Conservation (phyloP, 2,888 invertebrate species). For the Noctua comes region DNA sequence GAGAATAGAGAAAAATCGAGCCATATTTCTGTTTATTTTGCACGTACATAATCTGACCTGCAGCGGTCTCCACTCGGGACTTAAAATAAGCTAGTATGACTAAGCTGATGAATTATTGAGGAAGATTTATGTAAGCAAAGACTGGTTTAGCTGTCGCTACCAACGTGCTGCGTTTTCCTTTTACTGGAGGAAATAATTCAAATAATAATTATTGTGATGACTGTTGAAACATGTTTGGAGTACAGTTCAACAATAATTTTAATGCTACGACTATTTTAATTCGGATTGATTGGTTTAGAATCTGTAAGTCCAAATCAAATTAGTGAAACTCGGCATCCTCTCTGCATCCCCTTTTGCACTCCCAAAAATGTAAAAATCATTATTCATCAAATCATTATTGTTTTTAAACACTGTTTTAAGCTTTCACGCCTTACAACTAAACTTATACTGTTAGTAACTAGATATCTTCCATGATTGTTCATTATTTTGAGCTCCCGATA, state of each 20-base stretch:
- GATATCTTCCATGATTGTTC: too few species aligned
- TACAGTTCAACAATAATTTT: constrained; percentile 3
- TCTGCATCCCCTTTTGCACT: neutral
- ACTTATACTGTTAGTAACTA: too few species aligned
- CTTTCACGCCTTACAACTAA: too few species aligned
- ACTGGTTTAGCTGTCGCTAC: constrained; percentile 23
- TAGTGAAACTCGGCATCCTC: neutral
- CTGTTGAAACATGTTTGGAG: constrained; percentile 14
- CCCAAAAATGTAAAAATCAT: too few species aligned
- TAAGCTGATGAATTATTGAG: constrained; percentile 49
- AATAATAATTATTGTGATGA: constrained; percentile 25
- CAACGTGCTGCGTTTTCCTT: constrained; percentile 45
- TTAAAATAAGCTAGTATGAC: constrained; percentile 42
- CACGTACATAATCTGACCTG: constrained; percentile 12
- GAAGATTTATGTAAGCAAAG: constrained; percentile 29
- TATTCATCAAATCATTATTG: too few species aligned
- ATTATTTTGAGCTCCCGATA: too few species aligned
- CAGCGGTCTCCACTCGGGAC: neutral
- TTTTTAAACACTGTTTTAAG: too few species aligned
- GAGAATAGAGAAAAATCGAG: constrained; percentile 7
- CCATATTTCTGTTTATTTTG: constrained; percentile 21
- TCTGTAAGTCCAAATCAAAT: neutral
- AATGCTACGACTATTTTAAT: neutral
- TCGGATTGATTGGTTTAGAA: neutral
- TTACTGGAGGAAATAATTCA: constrained; percentile 29